These are phyloP conservation scores for Troides aeacus DNA, from an alignment of 2,888 invertebrate species.

Conservation along the genomic window DNA sequence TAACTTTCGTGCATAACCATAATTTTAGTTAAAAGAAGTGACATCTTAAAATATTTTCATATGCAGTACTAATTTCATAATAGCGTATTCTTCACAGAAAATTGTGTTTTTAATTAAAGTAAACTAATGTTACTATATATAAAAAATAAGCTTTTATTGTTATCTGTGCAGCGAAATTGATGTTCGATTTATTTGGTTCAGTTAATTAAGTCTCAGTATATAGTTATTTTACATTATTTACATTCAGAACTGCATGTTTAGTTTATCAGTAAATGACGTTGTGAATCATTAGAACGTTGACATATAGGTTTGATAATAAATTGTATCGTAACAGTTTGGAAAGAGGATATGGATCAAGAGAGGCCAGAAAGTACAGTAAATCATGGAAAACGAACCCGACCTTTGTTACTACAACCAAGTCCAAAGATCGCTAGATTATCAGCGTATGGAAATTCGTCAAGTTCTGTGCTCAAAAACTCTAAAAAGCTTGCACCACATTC, in stretches of 20 bases:
- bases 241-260: slow-evolving; percentile 9
- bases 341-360: slow-evolving; percentile 67
- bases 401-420: slow-evolving; percentile 67
- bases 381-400: slow-evolving; percentile 72
- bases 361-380: slow-evolving; percentile 63
- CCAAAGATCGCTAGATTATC: slow-evolving; percentile 65
- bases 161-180: slow-evolving; percentile 23
- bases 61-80: no score
- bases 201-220: slow-evolving; percentile 20
- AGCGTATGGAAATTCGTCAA: slow-evolving; percentile 57
- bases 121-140: slow-evolving; percentile 1
- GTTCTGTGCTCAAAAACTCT: slow-evolving; percentile 55
- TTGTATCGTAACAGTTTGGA: slow-evolving; percentile 21
- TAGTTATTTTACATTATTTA: slow-evolving; percentile 21
- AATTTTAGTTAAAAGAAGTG: no score
- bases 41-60: no score
- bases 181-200: slow-evolving; percentile 19
- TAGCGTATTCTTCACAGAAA: no score
- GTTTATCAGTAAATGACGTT: slow-evolving; percentile 9
- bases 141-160: slow-evolving; percentile 18
- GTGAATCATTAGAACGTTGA: background rate
- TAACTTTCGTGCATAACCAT: no score
- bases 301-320: background rate
- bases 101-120: background rate
- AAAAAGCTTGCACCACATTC: slow-evolving; percentile 52